Evolutionary conservation across 2,888 invertebrate species (phyloP).

Genomic region (Tromatobia lineatoria): DNA sequence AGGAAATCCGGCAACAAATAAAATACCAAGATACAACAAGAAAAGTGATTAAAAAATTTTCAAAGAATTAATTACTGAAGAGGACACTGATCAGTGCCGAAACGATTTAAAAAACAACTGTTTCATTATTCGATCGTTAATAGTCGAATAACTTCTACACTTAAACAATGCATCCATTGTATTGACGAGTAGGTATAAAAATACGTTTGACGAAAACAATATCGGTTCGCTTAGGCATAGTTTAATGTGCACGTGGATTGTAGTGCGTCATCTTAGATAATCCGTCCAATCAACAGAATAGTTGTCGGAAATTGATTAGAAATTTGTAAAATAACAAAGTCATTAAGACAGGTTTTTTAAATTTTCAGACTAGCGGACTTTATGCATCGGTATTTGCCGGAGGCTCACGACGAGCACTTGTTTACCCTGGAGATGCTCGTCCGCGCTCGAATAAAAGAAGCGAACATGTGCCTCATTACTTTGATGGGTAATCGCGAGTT

Average conservation of each 20-base stretch:
- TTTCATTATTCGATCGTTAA: too few species aligned
- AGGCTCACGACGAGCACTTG: constrained; percentile 92
- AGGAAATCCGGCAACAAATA: too few species aligned
- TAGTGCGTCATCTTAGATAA: background rate
- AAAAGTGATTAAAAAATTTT: too few species aligned
- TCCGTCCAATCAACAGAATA: background rate
- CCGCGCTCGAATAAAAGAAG: constrained; percentile 83
- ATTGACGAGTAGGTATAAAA: background rate
- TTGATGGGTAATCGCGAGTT: constrained; percentile 86
- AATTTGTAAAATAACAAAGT: background rate
- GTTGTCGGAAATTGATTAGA: background rate
- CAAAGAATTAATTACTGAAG: too few species aligned
- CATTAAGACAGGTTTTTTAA: background rate
- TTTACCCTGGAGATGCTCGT: constrained; percentile 92
- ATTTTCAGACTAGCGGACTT: constrained; percentile 90
- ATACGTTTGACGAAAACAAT: background rate
- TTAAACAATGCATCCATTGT: constrained; percentile 3
- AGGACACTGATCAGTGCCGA: too few species aligned
- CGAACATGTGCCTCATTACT: constrained; percentile 87
- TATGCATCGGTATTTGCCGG: constrained; percentile 92
- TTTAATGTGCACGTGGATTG: background rate
- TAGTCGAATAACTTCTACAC: too few species aligned
- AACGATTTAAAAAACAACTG: too few species aligned
- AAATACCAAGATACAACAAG: too few species aligned
- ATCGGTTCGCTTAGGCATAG: background rate